Evolutionary conservation across 2,888 invertebrate genomes (phyloP).

Genomic region (Desoria tigrina): DNA sequence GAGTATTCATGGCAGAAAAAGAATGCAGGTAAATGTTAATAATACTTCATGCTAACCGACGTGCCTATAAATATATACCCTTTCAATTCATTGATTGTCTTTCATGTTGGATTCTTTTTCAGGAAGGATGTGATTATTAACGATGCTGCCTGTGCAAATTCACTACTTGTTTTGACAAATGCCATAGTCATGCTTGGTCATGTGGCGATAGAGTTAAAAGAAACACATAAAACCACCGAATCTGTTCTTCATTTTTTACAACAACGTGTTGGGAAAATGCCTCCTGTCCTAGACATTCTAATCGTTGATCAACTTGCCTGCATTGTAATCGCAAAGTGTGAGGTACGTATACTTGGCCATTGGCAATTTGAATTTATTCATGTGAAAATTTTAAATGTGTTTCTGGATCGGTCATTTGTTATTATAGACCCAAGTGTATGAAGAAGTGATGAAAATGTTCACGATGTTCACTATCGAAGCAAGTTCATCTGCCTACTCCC

Average conservation of each 20-base stretch:
- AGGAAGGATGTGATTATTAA: constrained; percentile 41
- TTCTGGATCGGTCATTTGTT: constrained; percentile 17
- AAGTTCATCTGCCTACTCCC: constrained; percentile 73
- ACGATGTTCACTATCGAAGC: constrained; percentile 92
- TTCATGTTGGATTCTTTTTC: background rate
- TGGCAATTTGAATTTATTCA: too few relatives aligned
- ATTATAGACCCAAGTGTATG: constrained; percentile 67
- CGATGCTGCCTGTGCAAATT: constrained; percentile 29
- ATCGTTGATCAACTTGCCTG: constrained; percentile 97
- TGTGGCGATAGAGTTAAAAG: constrained; percentile 90
- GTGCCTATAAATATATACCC: too few relatives aligned
- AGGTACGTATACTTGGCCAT: constrained; percentile 61
- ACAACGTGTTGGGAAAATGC: constrained; percentile 88
- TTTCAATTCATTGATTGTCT: too few relatives aligned
- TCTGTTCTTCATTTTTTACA: constrained; percentile 96
- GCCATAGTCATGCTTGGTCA: constrained; percentile 97
- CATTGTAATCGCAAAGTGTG: constrained; percentile 93
- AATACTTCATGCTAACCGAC: background rate
- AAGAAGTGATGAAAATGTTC: constrained; percentile 98
- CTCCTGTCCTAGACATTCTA: constrained; percentile 85
- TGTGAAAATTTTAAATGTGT: background rate
- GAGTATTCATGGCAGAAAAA: constrained; percentile 89
- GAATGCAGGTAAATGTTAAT: constrained; percentile 62
- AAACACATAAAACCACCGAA: constrained; percentile 90
- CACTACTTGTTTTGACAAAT: constrained; percentile 84